These are phyloP conservation scores for Chloroceryle aenea DNA, from an alignment of 2,113 vertebrate genomes.

Conservation along the genomic window DNA sequence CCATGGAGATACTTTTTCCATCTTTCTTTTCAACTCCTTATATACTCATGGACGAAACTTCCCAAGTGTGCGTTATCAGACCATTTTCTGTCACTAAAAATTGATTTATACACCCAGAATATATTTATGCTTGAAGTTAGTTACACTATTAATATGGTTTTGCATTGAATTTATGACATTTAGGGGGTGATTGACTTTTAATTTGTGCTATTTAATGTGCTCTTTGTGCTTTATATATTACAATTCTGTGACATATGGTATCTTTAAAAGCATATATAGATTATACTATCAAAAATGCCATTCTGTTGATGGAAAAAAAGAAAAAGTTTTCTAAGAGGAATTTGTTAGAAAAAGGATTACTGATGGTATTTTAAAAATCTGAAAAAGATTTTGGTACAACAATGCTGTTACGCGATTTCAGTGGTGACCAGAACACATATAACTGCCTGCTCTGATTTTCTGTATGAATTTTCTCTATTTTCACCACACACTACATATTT, in stretches of 20 bases:
- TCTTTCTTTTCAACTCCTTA: not conserved
- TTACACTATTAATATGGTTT: not conserved
- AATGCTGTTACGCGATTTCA: not conserved
- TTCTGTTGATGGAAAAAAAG: not conserved
- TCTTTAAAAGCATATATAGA: not conserved
- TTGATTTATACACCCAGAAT: not conserved
- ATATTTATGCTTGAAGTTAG: not conserved
- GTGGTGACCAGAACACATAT: not conserved
- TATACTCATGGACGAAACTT: not conserved
- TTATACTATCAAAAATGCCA: not conserved
- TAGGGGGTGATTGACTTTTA: not conserved
- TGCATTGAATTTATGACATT: not conserved
- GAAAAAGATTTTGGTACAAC: not conserved
- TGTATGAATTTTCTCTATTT: not conserved
- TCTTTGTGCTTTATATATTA: not conserved
- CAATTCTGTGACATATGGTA: not conserved
- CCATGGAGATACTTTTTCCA: conserved; percentile 53
- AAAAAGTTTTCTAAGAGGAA: not conserved
- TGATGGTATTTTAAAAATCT: not conserved
- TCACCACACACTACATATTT: not conserved
- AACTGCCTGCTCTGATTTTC: not conserved
- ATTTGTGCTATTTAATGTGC: not conserved
- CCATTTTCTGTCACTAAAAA: not conserved
- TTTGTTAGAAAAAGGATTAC: not conserved
- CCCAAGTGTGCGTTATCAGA: not conserved